A percentile compares a stretch with the other conserved stretches of the same genome.
Conservation (phyloP, 53 echinoderm and acorn worm species). For the Antedon mediterranea region DNA sequence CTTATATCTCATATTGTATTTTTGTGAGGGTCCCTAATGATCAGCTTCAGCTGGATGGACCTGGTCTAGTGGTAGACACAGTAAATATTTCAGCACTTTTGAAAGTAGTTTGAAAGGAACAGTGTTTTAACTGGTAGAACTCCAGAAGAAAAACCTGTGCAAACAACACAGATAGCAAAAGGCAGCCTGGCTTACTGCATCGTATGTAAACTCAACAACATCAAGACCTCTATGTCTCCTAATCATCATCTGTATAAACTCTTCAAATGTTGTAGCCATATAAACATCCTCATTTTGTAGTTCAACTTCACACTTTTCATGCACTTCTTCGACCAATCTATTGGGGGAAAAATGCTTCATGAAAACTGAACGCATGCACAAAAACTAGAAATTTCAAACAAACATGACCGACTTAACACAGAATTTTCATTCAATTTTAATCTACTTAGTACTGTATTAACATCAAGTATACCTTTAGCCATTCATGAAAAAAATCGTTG, state of each 20-base stretch:
- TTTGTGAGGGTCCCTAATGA: no score
- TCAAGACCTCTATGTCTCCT: conserved; percentile 69
- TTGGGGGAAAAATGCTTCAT: neutral
- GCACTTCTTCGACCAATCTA: conserved; percentile 88
- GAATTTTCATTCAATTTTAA: no score
- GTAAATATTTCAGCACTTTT: no score
- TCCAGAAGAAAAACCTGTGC: neutral
- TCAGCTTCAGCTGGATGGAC: no score
- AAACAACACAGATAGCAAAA: neutral
- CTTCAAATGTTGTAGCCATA: conserved; percentile 89
- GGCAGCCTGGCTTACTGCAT: conserved; percentile 99
- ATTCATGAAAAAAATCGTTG: no score
- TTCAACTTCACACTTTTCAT: conserved; percentile 76
- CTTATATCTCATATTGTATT: no score
- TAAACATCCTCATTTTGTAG: conserved; percentile 86
- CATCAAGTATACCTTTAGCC: no score
- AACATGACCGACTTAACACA: no score
- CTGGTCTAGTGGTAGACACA: no score
- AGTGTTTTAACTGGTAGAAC: neutral
- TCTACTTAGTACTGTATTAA: no score
- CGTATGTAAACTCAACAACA: conserved; percentile 65
- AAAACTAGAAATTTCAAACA: no score
- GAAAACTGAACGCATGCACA: no score
- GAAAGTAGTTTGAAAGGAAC: neutral
- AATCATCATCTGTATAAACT: conserved; percentile 62